Evolutionary conservation across 30 jellyfish, hydroid and myxozoan species (phyloP).

Genomic region (Nemopilema nomurai): DNA sequence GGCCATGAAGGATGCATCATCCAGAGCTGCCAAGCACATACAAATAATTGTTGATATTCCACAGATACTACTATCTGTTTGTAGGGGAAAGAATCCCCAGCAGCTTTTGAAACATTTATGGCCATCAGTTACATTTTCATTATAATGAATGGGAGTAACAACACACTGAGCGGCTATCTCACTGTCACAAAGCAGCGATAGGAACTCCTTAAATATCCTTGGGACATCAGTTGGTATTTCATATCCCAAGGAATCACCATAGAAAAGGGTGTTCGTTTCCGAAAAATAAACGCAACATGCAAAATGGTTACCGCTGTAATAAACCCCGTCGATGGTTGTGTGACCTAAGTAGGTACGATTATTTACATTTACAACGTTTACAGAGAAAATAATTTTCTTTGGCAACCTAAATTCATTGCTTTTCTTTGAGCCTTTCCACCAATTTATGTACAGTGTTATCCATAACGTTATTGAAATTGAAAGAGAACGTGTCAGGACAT

Average conservation of each 20-base stretch:
- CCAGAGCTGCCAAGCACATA: slow-evolving; percentile 5
- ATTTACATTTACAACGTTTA: no score
- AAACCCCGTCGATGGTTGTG: not conserved
- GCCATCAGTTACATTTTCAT: not conserved
- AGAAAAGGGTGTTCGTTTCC: not conserved
- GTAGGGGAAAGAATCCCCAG: not conserved
- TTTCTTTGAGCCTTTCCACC: no score
- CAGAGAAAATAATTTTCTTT: no score
- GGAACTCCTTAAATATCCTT: not conserved
- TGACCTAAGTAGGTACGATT: not conserved
- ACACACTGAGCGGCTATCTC: not conserved
- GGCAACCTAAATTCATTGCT: no score
- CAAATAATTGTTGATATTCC: slow-evolving; percentile 5
- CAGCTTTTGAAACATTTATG: not conserved
- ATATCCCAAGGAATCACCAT: not conserved
- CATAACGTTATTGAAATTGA: no score
- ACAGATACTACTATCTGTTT: slow-evolving; percentile 2
- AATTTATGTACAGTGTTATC: no score
- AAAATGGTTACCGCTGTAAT: not conserved
- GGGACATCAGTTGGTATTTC: not conserved
- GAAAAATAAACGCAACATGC: not conserved
- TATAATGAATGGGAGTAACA: not conserved
- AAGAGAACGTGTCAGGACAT: no score
- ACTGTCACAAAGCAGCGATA: not conserved
- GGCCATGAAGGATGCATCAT: slow-evolving; percentile 15